Percentiles rank a stretch among this genome's conserved stretches.
phyloP scores from a whole-genome alignment of 2,797 vertebrate genomes.

The Brotogeris chrysoptera region DNA sequence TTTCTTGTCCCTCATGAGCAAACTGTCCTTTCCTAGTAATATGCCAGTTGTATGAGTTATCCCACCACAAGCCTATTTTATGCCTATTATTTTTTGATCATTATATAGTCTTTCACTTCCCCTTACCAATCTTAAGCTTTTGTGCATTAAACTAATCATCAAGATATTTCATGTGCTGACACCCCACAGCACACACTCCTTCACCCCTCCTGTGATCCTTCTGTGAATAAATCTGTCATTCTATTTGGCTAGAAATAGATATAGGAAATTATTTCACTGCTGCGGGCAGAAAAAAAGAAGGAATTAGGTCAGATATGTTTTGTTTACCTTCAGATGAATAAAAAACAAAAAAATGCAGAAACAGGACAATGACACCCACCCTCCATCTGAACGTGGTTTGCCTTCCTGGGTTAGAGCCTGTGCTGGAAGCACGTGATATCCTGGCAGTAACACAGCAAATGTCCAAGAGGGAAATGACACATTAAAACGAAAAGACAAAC shows the following conservation, averaged over 20 bases:
- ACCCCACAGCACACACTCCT: background rate
- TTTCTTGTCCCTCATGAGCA: background rate
- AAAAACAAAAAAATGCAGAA: background rate
- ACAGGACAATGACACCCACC: background rate
- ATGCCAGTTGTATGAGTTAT: accelerated
- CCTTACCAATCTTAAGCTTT: background rate
- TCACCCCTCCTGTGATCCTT: background rate
- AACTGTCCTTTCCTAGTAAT: background rate
- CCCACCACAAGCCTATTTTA: background rate
- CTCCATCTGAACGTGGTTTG: background rate
- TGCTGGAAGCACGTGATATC: conserved; percentile 25
- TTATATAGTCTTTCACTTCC: background rate
- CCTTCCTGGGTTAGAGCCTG: background rate
- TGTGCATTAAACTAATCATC: background rate
- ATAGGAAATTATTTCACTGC: background rate
- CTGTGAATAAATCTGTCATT: background rate
- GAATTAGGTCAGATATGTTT: background rate
- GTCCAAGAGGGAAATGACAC: conserved; percentile 66
- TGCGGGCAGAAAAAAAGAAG: background rate
- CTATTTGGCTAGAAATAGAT: background rate
- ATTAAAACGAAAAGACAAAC: conserved; percentile 65
- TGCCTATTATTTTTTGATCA: background rate
- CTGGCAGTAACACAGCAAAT: conserved; percentile 41
- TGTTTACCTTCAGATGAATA: background rate
- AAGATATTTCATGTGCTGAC: background rate